Percentiles rank a stretch among this genome's conserved stretches.
These are phyloP conservation scores for Cotesia glomerata DNA, from an alignment of 1,140 invertebrate genomes.

Conservation along the genomic window DNA sequence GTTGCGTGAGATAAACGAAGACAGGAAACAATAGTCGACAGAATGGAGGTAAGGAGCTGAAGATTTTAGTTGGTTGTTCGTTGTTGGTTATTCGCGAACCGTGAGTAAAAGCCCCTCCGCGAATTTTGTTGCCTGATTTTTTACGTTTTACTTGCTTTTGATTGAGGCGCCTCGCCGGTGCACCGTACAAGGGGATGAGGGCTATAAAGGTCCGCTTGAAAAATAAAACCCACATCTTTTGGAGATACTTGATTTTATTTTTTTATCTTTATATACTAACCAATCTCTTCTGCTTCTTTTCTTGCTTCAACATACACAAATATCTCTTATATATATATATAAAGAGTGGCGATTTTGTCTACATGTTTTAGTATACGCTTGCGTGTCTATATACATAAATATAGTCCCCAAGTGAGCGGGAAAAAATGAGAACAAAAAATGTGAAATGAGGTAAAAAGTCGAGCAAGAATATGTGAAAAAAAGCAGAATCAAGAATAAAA, in stretches of 20 bases:
- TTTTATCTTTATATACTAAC: constrained; percentile 18
- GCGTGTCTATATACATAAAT: no score
- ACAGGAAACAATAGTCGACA: constrained; percentile 44
- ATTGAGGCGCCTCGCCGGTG: constrained; percentile 47
- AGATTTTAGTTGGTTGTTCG: constrained; percentile 34
- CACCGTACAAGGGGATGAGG: constrained; percentile 37
- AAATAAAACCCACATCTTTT: constrained; percentile 50
- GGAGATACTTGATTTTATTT: background rate
- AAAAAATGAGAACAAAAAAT: constrained; percentile 21
- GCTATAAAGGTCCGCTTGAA: constrained; percentile 58
- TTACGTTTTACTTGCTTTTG: constrained; percentile 60
- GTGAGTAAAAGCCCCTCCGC: constrained; percentile 53
- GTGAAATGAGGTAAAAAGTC: no score
- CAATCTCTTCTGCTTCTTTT: constrained; percentile 27
- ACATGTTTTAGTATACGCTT: no score
- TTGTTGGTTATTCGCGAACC: constrained; percentile 38
- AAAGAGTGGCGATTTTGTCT: no score
- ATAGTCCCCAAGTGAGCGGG: background rate
- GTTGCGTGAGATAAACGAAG: constrained; percentile 4
- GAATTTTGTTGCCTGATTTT: constrained; percentile 54
- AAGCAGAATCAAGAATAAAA: no score
- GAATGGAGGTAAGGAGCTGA: background rate
- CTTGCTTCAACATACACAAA: background rate
- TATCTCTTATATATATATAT: no score
- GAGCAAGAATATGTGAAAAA: no score